phyloP scores from a whole-genome alignment of 1,140 invertebrate species.

The Sinonovacula constricta region DNA sequence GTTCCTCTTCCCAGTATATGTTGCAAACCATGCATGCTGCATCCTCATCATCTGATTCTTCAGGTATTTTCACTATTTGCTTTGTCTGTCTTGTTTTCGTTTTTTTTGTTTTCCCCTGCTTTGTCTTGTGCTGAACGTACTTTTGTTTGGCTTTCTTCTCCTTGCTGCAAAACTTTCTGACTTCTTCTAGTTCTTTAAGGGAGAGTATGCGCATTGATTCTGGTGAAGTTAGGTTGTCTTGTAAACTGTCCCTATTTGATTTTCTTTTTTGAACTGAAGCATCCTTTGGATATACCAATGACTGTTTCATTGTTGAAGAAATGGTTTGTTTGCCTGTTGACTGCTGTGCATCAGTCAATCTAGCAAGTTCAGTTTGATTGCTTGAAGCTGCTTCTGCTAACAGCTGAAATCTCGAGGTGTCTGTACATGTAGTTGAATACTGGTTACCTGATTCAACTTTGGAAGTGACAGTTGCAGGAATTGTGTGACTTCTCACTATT shows the following conservation, averaged over 20 bases:
- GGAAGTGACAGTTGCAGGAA: too few species aligned
- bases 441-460: neutral
- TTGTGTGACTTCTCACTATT: too few species aligned
- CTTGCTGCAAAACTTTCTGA: neutral
- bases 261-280: conserved; percentile 1
- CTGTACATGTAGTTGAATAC: neutral
- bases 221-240: neutral
- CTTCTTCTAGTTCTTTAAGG: neutral
- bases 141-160: conserved; percentile 1
- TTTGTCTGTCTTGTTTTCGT: too few species aligned
- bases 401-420: neutral
- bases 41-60: neutral
- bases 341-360: too few species aligned
- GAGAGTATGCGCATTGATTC: neutral
- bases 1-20: neutral
- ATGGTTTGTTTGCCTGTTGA: too few species aligned
- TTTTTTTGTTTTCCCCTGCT: too few species aligned
- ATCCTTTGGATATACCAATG: neutral
- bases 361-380: neutral
- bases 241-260: neutral
- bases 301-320: neutral
- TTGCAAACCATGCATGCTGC: neutral
- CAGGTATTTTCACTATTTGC: too few species aligned
- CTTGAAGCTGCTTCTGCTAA: conserved; percentile 1
- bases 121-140: too few species aligned